Percentiles rank a stretch among this genome's conserved stretches.
Conservation (phyloP, 2,888 invertebrate genomes). For the Apamea sordens region DNA sequence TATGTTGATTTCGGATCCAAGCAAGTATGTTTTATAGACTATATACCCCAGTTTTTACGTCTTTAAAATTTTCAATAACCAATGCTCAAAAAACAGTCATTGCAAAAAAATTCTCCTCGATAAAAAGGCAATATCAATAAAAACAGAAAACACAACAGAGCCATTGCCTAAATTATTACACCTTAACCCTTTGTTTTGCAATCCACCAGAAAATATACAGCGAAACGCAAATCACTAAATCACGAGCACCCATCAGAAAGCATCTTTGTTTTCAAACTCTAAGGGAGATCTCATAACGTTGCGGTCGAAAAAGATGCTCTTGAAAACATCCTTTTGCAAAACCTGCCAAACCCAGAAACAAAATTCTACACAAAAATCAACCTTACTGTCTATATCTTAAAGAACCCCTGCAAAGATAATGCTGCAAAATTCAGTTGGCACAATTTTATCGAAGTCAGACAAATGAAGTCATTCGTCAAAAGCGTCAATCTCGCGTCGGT, state of each 20-base stretch:
- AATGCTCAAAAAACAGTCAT: not conserved
- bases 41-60: not conserved
- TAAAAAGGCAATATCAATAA: slow-evolving; percentile 40
- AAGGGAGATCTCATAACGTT: slow-evolving; percentile 85
- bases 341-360: slow-evolving; percentile 15
- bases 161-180: slow-evolving; percentile 50
- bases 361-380: slow-evolving; percentile 47
- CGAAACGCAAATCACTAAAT: slow-evolving; percentile 83
- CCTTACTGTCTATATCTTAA: slow-evolving; percentile 50
- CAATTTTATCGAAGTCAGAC: slow-evolving; percentile 86
- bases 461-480: slow-evolving; percentile 89
- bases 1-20: not conserved
- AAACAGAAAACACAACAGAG: slow-evolving; percentile 32
- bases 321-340: slow-evolving; percentile 71
- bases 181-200: slow-evolving; percentile 63
- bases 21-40: not conserved
- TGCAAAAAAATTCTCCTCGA: not conserved
- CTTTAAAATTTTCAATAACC: not conserved
- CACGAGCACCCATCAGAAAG: slow-evolving; percentile 81
- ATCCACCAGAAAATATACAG: slow-evolving; percentile 62
- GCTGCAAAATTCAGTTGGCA: slow-evolving; percentile 67
- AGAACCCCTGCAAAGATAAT: not conserved
- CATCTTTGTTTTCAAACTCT: slow-evolving; percentile 87
- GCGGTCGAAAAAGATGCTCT: slow-evolving; percentile 83
- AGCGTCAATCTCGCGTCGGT: slow-evolving; percentile 82